Evolutionary conservation across 30 jellyfish, hydroid and myxozoan species (phyloP).

Genomic region (Rhopilema esculentum): DNA sequence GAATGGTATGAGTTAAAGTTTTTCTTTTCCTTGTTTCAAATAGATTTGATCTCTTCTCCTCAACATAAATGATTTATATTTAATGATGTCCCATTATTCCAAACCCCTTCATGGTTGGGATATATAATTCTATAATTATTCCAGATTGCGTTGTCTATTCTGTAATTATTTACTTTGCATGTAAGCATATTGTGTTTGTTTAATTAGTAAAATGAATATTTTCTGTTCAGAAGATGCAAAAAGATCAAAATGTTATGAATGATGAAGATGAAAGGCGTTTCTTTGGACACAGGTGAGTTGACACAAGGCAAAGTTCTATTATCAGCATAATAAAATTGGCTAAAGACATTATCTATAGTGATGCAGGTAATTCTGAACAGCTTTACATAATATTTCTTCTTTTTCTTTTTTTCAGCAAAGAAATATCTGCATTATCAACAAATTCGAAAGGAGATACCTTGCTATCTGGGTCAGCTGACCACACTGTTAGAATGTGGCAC

Average conservation of each 20-base stretch:
- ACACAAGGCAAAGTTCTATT: too few relatives aligned
- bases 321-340: too few relatives aligned
- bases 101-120: too few relatives aligned
- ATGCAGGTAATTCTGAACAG: too few relatives aligned
- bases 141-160: too few relatives aligned
- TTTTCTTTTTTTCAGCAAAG: slow-evolving; percentile 66
- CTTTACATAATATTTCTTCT: neutral
- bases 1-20: slow-evolving; percentile 37
- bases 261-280: neutral
- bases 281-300: slow-evolving; percentile 37
- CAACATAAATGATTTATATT: too few relatives aligned
- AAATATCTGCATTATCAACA: slow-evolving; percentile 72
- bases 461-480: slow-evolving; percentile 88
- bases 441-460: slow-evolving; percentile 65
- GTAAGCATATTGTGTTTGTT: too few relatives aligned
- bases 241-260: slow-evolving; percentile 11
- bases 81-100: too few relatives aligned
- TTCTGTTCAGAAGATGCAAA: slow-evolving; percentile 2
- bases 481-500: slow-evolving; percentile 87
- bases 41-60: neutral
- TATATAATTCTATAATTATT: too few relatives aligned
- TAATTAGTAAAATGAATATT: neutral
- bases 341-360: too few relatives aligned
- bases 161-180: too few relatives aligned
- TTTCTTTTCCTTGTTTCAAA: neutral